A percentile compares a stretch with the other conserved stretches of the same genome.
Evolutionary conservation across 2,113 vertebrate genomes (phyloP).

Genomic region (Aptenodytes forsteri): DNA sequence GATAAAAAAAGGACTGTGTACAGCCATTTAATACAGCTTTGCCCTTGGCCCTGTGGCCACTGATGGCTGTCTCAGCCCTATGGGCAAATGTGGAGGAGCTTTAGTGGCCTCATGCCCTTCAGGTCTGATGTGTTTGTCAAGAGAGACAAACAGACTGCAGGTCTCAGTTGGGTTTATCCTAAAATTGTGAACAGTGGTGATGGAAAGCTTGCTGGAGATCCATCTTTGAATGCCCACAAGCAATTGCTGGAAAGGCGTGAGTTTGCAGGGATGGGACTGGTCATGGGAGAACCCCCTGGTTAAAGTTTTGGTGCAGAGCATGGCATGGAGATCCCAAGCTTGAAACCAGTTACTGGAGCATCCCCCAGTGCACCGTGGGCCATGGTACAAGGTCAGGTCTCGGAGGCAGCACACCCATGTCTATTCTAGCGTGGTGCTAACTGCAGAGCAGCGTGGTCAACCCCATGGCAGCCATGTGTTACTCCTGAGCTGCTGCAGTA

Average conservation of each 20-base stretch:
- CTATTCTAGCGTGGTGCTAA: not conserved
- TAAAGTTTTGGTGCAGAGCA: not conserved
- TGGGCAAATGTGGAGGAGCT: not conserved
- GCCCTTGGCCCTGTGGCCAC: not conserved
- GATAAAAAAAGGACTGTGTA: not conserved
- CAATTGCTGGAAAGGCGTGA: not conserved
- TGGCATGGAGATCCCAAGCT: not conserved
- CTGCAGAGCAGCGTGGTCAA: not conserved
- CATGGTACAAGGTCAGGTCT: not conserved
- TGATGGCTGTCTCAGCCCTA: not conserved
- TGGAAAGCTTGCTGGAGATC: not conserved
- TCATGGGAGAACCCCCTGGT: not conserved
- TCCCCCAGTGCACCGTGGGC: not conserved
- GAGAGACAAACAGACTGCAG: not conserved
- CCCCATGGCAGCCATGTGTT: fast-evolving
- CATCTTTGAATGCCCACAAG: not conserved
- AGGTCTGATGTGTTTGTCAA: not conserved
- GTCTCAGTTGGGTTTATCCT: not conserved
- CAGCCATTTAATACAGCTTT: not conserved
- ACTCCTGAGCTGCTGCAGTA: not conserved
- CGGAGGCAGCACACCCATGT: fast-evolving
- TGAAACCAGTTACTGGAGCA: not conserved
- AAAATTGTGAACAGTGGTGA: not conserved
- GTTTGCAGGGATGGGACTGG: not conserved
- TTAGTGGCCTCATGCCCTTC: not conserved